Conservation (phyloP, 2,888 invertebrate species). For the Drosophila percnosoma region DNA sequence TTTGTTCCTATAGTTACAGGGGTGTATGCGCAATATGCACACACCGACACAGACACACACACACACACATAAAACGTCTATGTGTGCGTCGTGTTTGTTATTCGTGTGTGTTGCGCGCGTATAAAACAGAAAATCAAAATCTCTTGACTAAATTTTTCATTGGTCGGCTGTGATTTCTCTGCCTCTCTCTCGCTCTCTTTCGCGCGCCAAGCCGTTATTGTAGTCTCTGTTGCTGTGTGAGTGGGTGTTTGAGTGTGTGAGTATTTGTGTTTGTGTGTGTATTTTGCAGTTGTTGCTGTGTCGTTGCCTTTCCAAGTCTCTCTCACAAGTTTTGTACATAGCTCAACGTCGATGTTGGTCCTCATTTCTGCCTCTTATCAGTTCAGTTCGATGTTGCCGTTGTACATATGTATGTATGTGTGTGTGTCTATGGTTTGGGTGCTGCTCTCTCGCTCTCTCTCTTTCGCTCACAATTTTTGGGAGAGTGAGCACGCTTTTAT, state of each 20-base stretch:
- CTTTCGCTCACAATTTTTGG: slow-evolving; percentile 19
- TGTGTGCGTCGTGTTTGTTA: slow-evolving; percentile 73
- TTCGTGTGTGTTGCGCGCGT: slow-evolving; percentile 73
- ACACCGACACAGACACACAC: slow-evolving; percentile 26
- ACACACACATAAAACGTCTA: slow-evolving; percentile 10
- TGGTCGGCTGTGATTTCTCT: slow-evolving; percentile 85
- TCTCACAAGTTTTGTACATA: slow-evolving; percentile 65
- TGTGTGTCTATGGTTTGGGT: slow-evolving; percentile 31
- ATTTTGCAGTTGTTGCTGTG: slow-evolving; percentile 39
- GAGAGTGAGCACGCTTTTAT: slow-evolving; percentile 53
- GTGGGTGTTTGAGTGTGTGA: neutral
- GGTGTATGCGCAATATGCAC: slow-evolving; percentile 55
- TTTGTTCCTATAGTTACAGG: slow-evolving; percentile 54
- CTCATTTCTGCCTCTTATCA: slow-evolving; percentile 66
- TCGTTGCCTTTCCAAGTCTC: slow-evolving; percentile 65
- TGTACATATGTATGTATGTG: slow-evolving; percentile 20
- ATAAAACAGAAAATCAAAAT: slow-evolving; percentile 85
- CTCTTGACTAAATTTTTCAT: slow-evolving; percentile 85
- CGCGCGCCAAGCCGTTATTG: slow-evolving; percentile 34
- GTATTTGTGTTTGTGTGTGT: slow-evolving; percentile 8
- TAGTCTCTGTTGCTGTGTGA: slow-evolving; percentile 24
- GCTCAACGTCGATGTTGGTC: slow-evolving; percentile 30
- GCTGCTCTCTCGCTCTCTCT: slow-evolving; percentile 15
- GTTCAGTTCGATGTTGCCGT: slow-evolving; percentile 54
- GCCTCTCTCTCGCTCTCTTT: slow-evolving; percentile 47